A percentile compares a stretch with the other conserved stretches of the same genome.
Evolutionary conservation across 2,113 vertebrate genomes (phyloP).

Genomic region (Mus pahari): DNA sequence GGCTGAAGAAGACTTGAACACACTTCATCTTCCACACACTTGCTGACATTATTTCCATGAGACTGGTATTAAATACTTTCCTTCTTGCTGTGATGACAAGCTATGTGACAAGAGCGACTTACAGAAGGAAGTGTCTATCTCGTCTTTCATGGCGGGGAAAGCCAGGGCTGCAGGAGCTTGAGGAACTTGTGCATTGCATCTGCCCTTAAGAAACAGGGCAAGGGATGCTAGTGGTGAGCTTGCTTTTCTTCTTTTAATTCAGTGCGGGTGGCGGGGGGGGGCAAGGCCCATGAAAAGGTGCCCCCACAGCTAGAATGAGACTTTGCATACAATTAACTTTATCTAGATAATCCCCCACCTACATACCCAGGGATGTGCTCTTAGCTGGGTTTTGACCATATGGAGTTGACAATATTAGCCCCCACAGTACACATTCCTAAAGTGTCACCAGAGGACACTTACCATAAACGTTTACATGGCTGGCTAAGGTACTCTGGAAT

Average conservation of each 20-base stretch:
- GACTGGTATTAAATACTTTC: not conserved
- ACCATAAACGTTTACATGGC: not conserved
- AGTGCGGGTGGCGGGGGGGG: too few relatives aligned
- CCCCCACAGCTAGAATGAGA: not conserved
- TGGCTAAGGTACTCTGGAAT: not conserved
- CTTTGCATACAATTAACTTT: not conserved
- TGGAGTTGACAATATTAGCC: not conserved
- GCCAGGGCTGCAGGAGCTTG: not conserved
- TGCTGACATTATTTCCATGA: not conserved
- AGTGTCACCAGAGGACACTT: not conserved
- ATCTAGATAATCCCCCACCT: not conserved
- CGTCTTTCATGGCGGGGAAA: too few relatives aligned
- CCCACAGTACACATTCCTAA: not conserved
- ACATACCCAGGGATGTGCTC: not conserved
- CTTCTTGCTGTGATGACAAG: not conserved
- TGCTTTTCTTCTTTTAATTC: too few relatives aligned
- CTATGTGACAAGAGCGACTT: not conserved
- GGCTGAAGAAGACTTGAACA: not conserved
- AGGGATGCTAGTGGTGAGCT: too few relatives aligned
- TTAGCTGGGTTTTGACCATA: not conserved
- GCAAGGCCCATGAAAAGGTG: too few relatives aligned
- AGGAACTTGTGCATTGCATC: not conserved
- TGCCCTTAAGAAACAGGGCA: not conserved
- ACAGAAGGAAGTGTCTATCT: too few relatives aligned
- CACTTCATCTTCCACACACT: rapidly evolving